These are phyloP conservation scores for Pangasius mekongensis DNA, from an alignment of 2,797 vertebrate genomes.

Conservation along the genomic window DNA sequence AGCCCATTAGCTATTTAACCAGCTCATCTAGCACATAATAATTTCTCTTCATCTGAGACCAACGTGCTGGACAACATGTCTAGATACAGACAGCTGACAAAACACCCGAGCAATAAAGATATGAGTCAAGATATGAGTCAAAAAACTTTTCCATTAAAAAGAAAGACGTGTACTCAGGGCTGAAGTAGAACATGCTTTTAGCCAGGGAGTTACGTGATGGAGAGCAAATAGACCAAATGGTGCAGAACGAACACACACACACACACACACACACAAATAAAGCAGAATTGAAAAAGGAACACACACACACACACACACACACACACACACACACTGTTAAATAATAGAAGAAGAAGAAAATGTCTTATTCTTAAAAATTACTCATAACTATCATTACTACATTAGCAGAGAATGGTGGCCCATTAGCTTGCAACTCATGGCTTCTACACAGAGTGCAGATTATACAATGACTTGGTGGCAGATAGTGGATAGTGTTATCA, in stretches of 20 bases:
- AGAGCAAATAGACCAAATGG: constrained; percentile 9
- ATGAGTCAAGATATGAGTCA: background rate
- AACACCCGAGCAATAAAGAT: background rate
- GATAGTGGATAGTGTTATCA: background rate
- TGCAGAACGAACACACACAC: background rate
- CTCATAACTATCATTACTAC: constrained; percentile 10
- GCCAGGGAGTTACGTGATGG: background rate
- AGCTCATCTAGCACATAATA: constrained; percentile 54
- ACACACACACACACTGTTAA: background rate
- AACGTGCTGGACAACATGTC: constrained; percentile 2
- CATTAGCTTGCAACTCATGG: background rate
- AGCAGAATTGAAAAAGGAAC: background rate
- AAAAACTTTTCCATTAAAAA: constrained; percentile 11
- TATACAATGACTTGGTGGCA: background rate
- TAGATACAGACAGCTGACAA: background rate
- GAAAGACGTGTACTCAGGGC: background rate
- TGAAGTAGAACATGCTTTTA: constrained; percentile 19
- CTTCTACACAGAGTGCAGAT: background rate
- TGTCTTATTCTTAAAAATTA: background rate
- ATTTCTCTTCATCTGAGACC: constrained; percentile 31
- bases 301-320: background rate
- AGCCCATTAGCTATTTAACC: constrained; percentile 63
- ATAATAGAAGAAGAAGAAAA: background rate
- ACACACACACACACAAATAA: constrained; percentile 1
- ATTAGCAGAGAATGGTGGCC: background rate